phyloP scores from a whole-genome alignment of 2,888 invertebrate species.

The Omphaloscelis lunosa region DNA sequence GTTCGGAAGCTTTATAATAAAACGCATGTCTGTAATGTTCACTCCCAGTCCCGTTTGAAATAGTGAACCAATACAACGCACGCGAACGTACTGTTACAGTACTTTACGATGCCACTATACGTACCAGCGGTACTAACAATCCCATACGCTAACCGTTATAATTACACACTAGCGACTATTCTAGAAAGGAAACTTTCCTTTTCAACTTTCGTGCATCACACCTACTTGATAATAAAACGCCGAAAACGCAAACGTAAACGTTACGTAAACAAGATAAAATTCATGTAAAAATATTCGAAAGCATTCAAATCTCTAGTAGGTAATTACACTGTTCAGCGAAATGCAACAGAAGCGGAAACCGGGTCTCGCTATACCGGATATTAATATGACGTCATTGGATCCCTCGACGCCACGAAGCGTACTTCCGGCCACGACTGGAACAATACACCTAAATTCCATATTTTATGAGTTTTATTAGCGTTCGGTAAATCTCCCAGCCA shows the following conservation, averaged over 20 bases:
- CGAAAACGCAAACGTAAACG: constrained; percentile 54
- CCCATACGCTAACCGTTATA: constrained; percentile 46
- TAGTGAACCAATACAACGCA: constrained; percentile 1
- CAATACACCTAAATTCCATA: constrained; percentile 74
- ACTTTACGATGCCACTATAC: constrained; percentile 33
- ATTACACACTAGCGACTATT: constrained; percentile 41
- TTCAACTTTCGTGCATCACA: constrained; percentile 59
- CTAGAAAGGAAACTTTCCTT: constrained; percentile 67
- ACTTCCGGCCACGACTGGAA: constrained; percentile 79
- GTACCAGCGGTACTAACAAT: constrained; percentile 22
- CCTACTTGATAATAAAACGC: constrained; percentile 55
- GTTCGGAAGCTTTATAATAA: constrained; percentile 9
- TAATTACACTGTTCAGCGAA: constrained; percentile 67
- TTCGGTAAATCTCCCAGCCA: constrained; percentile 40
- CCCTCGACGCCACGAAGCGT: constrained; percentile 73
- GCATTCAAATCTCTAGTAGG: constrained; percentile 52
- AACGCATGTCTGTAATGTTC: constrained; percentile 13
- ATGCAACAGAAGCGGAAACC: constrained; percentile 76
- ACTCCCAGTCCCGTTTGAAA: constrained; percentile 25
- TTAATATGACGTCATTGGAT: constrained; percentile 82
- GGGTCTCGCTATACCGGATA: constrained; percentile 79
- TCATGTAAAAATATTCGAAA: constrained; percentile 61
- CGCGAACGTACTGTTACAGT: constrained; percentile 39
- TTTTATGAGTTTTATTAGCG: constrained; percentile 70
- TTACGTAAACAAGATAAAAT: constrained; percentile 62